Base-by-base conservation (phyloP, 2,888 invertebrate genomes). In the Eupeodes latifasciatus region DNA sequence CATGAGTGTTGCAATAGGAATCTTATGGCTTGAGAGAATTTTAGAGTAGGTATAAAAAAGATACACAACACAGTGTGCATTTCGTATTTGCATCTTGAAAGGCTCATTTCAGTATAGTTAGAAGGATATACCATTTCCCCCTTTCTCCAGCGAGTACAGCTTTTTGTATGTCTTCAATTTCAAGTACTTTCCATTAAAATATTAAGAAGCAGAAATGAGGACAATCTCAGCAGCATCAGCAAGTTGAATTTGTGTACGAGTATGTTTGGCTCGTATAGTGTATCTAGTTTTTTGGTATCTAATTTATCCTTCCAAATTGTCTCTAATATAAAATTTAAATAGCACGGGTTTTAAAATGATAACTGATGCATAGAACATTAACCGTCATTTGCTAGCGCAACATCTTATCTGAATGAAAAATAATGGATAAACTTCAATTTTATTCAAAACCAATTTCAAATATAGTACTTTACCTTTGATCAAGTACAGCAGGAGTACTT, bases 71-170 rank as follows among this genome's bases (percentile, higher is more conserved):
- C 16, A 78, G 82, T 82, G 75, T 82, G 67, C 78, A 82, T 75
- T 79, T 79, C 69, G 71, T 69, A 86, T 86, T 82, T 86, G 75
- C 78, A 86, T 82, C 75, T 81, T 75, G 49, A 81, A 85, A 85
- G 62, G 69, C 81, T 86, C 79, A 75, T 79, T 82, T 69, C 47
- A 55, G 59, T 67, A 67, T 27, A 27, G 27, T 27, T 27, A 27
- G 27, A 27, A 27, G 27, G 27, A 27, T 5, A 40, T 40, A 9
- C 74, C 53, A 78, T 78, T 85, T 78, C 19, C 12, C 47, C 11
- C 3, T 11, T 36, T 7, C 36, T 36, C 40, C 14, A 7, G 16
- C 19, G 5, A 61, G 49, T 49, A 9, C 5, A 40, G 40, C 40
- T 40, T 55, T 9, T 49, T 34, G n/a, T 49, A 64, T 66, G 27